Base-by-base conservation (phyloP, 2,888 invertebrate species). In the Frankliniella intonsa region DNA sequence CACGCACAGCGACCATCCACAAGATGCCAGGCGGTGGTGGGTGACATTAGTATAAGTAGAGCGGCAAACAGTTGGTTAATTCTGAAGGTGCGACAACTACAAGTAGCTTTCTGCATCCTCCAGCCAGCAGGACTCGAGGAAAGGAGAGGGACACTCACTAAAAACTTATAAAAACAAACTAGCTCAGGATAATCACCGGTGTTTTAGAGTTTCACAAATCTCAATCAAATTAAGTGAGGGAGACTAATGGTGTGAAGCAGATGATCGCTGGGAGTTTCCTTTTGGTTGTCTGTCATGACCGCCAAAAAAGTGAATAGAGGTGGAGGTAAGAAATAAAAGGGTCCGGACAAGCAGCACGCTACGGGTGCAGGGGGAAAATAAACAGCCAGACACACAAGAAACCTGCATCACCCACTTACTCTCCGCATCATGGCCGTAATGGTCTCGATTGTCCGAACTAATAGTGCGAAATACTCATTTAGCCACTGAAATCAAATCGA, bases 371-470 rank as follows among this genome's bases (percentile, higher is more conserved):
- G 62, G 7, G 69, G 22, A 25, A 25, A 12, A 22, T 69, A n/a
- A 22, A 22, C 69, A 69, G 69, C 69, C 69, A 55, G 38, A 38
- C 55, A 76, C 69, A 76, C 69, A 25, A 25, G 22, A 25, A 76
- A 25, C 55, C 55, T 12, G 17, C 55, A 76, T 25, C 69, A 25
- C 69, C 69, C 69, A 76, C 69, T 76, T 76, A 76, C 69, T 76
- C 25, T 76, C 69, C 69, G 69, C 69, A 76, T 76, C 69, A 76
- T 76, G 69, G 69, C 69, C 69, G 69, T 76, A 12, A 76, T 25
- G 12, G 69, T 76, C 69, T 76, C 69, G 69, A 76, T 76, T 25
- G 69, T 76, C 69, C 69, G 69, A 76, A 76, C 69, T 76, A 76
- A 76, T 25, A 76, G 69, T 25, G 69, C 69, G 69, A 76, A 76